phyloP scores from a whole-genome alignment of 30 jellyfish, hydroid and myxozoan genomes.

The Hydra vulgaris region DNA sequence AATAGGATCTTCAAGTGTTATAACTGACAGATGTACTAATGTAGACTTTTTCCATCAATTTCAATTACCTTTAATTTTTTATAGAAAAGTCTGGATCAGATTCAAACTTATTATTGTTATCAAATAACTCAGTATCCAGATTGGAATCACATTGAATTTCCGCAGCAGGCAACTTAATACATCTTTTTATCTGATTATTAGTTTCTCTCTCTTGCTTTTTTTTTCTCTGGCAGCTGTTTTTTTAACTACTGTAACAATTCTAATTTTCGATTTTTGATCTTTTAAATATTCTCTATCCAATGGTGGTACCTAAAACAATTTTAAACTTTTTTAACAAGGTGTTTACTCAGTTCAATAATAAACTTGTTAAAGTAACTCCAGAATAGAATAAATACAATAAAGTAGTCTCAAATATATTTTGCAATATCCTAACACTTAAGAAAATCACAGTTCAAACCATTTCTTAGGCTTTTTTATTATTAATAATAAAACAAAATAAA shows the following conservation, averaged over 20 bases:
- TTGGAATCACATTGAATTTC: neutral
- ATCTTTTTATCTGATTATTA: neutral
- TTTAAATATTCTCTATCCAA: neutral
- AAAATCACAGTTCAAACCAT: neutral
- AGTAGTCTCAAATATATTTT: neutral
- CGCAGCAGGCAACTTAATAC: neutral
- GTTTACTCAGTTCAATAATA: neutral
- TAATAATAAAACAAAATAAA: neutral
- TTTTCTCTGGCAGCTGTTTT: neutral
- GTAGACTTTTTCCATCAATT: neutral
- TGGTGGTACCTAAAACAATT: neutral
- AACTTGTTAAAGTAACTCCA: neutral
- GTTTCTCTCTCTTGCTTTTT: neutral
- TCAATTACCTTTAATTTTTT: neutral
- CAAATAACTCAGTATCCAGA: neutral
- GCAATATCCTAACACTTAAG: neutral
- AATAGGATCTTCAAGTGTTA: neutral
- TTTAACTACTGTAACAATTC: neutral
- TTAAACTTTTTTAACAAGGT: neutral
- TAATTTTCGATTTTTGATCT: neutral
- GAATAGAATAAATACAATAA: neutral
- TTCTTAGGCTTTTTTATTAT: neutral
- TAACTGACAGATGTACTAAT: neutral
- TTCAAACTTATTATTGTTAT: neutral
- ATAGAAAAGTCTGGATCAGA: neutral